Evolutionary conservation across 2,888 invertebrate genomes (phyloP).

Genomic region (Dyspetes luteomarginatus): DNA sequence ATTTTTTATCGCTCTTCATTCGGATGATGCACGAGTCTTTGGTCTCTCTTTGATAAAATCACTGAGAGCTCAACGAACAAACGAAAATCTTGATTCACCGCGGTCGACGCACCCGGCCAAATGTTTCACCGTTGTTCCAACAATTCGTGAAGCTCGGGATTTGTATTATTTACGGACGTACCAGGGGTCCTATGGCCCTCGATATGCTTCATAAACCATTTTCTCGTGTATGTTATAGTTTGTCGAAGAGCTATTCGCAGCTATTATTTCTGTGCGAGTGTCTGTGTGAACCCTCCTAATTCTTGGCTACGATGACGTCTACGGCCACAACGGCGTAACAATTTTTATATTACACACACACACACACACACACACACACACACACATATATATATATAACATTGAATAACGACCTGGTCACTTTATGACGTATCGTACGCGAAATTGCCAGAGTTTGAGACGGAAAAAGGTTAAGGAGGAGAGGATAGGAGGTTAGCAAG

Average conservation of each 20-base stretch:
- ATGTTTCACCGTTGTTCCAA: slow-evolving; percentile 31
- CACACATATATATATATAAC: slow-evolving; percentile 19
- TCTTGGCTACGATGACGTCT: too few species aligned
- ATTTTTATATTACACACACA: too few species aligned
- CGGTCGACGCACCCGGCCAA: background rate
- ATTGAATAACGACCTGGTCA: slow-evolving; percentile 50
- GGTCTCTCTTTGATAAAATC: background rate
- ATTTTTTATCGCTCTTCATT: background rate
- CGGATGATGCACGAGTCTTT: background rate
- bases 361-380: background rate
- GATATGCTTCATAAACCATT: background rate
- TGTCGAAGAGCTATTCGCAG: too few species aligned
- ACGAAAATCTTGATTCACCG: slow-evolving; percentile 34
- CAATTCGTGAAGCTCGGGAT: slow-evolving; percentile 20
- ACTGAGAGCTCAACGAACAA: slow-evolving; percentile 5
- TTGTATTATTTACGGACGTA: background rate
- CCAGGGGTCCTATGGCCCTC: too few species aligned
- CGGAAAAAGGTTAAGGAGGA: background rate
- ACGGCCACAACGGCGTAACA: too few species aligned
- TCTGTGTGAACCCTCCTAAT: too few species aligned
- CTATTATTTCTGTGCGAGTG: too few species aligned
- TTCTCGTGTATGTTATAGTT: background rate
- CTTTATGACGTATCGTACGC: slow-evolving; percentile 61
- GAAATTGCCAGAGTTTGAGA: slow-evolving; percentile 41
- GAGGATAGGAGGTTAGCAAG: background rate